A percentile compares a stretch with the other conserved stretches of the same genome.
phyloP scores from a whole-genome alignment of 2,888 invertebrate species.

The Rhamphomyia laevipes region DNA sequence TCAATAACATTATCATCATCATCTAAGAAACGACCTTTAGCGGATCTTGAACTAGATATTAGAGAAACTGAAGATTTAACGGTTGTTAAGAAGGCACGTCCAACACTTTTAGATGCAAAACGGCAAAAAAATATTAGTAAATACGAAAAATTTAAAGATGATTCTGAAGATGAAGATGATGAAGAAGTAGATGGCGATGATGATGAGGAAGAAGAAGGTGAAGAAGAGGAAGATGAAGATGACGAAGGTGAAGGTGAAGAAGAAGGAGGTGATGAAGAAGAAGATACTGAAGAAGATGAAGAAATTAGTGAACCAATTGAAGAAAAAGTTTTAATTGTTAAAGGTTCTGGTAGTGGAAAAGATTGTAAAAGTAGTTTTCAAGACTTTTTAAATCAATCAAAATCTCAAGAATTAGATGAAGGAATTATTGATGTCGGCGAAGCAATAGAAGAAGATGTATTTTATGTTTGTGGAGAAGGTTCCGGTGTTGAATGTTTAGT shows the following conservation, averaged over 20 bases:
- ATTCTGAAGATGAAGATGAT: conserved; percentile 20
- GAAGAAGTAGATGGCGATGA: conserved; percentile 22
- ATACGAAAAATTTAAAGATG: conserved; percentile 27
- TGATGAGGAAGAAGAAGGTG: conserved; percentile 21
- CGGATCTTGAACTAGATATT: too few species aligned
- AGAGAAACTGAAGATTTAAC: background rate
- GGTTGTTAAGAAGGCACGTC: conserved; percentile 24
- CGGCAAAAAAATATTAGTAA: conserved; percentile 29
- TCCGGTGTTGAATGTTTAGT: conserved; percentile 59
- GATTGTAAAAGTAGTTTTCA: conserved; percentile 45
- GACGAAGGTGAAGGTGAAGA: conserved; percentile 28
- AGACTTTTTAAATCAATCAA: conserved; percentile 18
- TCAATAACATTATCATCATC: too few species aligned
- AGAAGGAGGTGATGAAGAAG: conserved; percentile 29
- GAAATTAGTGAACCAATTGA: conserved; percentile 52
- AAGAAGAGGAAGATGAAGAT: conserved; percentile 20
- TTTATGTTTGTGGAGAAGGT: conserved; percentile 61
- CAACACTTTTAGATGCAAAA: conserved; percentile 29
- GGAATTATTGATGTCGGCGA: conserved; percentile 33
- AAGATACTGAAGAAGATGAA: conserved; percentile 23
- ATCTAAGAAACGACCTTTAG: too few species aligned
- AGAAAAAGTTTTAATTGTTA: conserved; percentile 58
- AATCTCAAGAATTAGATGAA: background rate
- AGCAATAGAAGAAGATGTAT: conserved; percentile 58
- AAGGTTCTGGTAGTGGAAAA: conserved; percentile 56